Evolutionary conservation across 2,888 invertebrate species (phyloP).

Genomic region (Gonocerus acuteangulatus): DNA sequence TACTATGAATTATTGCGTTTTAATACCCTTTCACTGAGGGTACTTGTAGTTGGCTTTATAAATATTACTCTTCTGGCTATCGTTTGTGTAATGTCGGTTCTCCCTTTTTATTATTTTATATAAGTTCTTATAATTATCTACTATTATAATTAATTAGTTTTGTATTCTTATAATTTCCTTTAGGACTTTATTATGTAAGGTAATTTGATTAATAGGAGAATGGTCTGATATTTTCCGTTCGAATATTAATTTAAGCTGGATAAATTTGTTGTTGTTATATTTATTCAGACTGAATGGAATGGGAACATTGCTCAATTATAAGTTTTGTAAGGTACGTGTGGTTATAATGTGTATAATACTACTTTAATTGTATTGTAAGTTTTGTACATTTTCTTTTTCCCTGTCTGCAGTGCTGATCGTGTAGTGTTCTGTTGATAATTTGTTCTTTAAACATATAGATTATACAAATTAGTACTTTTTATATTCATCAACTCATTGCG

Average conservation of each 20-base stretch:
- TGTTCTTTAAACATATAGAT: background rate
- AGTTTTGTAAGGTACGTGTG: slow-evolving; percentile 35
- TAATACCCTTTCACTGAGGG: no score
- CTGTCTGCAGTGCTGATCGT: background rate
- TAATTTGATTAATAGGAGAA: slow-evolving; percentile 6
- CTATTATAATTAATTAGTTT: no score
- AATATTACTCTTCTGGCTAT: no score
- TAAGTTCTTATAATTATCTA: no score
- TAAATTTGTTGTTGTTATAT: slow-evolving; percentile 27
- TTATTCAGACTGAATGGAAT: slow-evolving; percentile 33
- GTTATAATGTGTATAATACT: slow-evolving; percentile 27
- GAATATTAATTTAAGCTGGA: slow-evolving; percentile 5
- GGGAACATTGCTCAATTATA: slow-evolving; percentile 36
- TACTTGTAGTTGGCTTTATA: no score
- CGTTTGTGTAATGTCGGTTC: no score
- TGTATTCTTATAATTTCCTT: no score
- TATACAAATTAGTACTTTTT: no score
- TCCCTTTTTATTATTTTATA: no score
- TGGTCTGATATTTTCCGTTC: background rate
- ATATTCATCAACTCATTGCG: no score
- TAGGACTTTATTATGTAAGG: slow-evolving; percentile 16
- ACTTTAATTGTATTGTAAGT: slow-evolving; percentile 24
- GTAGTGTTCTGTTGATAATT: background rate
- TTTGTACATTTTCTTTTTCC: slow-evolving; percentile 9
- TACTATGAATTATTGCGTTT: no score